Percentiles rank a stretch among this genome's conserved stretches.
phyloP scores from a whole-genome alignment of 2,888 invertebrate species.

The Drosophila longiperda region DNA sequence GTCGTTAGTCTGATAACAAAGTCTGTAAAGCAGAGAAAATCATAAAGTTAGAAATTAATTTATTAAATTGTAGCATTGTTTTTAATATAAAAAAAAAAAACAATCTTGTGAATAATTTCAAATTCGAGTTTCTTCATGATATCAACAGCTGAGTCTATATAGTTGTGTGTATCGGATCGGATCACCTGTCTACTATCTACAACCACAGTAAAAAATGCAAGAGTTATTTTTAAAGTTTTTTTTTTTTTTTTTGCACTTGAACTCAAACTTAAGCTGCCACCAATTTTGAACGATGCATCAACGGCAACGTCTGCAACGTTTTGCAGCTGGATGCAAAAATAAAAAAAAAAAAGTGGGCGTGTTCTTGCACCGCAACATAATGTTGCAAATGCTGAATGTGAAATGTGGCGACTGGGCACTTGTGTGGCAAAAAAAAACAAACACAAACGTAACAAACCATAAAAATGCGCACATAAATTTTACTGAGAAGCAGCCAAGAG shows the following conservation, averaged over 20 bases:
- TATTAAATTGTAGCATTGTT: not conserved
- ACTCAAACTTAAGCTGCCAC: not conserved
- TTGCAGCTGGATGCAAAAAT: conserved; percentile 1
- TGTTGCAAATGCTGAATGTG: conserved; percentile 30
- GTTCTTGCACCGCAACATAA: conserved; percentile 26
- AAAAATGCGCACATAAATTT: conserved; percentile 69
- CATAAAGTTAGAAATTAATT: not conserved
- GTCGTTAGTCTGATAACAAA: not conserved
- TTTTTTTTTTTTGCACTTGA: conserved; percentile 10
- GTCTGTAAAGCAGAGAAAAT: conserved; percentile 10
- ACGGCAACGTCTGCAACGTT: conserved; percentile 18
- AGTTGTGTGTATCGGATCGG: not conserved
- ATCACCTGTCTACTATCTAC: not conserved
- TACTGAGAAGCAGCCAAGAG: conserved; percentile 22
- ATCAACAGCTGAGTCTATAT: not conserved
- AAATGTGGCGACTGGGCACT: conserved; percentile 8
- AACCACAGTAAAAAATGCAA: not conserved
- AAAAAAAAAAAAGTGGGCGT: not conserved
- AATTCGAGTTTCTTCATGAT: not conserved
- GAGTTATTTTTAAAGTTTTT: not conserved
- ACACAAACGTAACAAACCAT: conserved; percentile 61
- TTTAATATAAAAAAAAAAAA: not conserved
- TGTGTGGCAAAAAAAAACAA: conserved; percentile 16
- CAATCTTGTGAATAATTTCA: not conserved
- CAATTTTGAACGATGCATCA: not conserved